Evolutionary conservation across 2,113 vertebrate genomes (phyloP), one percentile per base, ranked within the genome.

Genomic region (Cyanoderma ruficeps): DNA sequence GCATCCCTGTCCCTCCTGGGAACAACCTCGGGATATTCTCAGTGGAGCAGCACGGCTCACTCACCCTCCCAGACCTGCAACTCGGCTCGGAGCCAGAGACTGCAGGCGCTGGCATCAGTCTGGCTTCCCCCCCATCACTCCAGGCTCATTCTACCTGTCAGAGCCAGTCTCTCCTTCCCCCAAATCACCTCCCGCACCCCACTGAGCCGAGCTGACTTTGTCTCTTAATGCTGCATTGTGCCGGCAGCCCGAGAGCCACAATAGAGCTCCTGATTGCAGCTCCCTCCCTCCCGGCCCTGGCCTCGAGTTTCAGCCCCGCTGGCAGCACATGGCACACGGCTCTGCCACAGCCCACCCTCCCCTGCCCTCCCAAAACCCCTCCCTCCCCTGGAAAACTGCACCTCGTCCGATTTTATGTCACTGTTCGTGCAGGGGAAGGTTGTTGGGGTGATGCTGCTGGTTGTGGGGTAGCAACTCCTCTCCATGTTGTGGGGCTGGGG

Each of bases 371-470:
- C 46, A 17, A 52, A 39, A 21, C 0, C 14, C 14, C 33, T 22
- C 37, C 27, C n/a, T 20, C 44, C 42, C 28, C 65, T n/a, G 31
- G 30, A 39, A 72, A 67, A 30, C 1, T 2, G 31, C 15, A 13
- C 2, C 1, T 0, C 1, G 23, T 8, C 30, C 3, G 33, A 21
- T 57, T 50, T 67, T 2, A 2, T 3, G 16, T 20, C 5, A 1
- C 33, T 23, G 35, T 7, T 64, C 0, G 0, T 2, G 16, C 10
- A 27, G 37, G n/a, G 20, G 10, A 81, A 64, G 60, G 46, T 33
- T 63, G 30, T 21, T 10, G 71, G 24, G 42, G 64, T 6, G 64
- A 56, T 15, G 41, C 27, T 30, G 1, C 2, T 1, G 56, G 13
- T 42, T 35, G 17, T 19, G 64, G 68, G 37, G 49, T 50, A 15